Evolutionary conservation across 2,888 invertebrate species (phyloP).

Genomic region (Plusia festucae): DNA sequence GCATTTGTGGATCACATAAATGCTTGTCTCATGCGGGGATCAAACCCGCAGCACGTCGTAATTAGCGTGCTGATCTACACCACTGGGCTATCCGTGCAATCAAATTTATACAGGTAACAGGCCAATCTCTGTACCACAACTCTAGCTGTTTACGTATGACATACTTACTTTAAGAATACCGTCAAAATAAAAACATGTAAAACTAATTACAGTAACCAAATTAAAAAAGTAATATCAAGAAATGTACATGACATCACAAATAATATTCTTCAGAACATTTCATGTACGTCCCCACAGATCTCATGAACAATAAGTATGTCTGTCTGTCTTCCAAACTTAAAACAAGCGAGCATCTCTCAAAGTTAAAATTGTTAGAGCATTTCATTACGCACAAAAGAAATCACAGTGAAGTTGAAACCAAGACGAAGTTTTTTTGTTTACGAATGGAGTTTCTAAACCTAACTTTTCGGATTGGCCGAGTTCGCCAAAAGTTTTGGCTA

Average conservation of each 20-base stretch:
- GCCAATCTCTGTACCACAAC: no score
- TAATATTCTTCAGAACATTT: constrained; percentile 11
- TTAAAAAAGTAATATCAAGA: background rate
- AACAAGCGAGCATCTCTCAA: constrained; percentile 4
- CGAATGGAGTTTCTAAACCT: constrained; percentile 20
- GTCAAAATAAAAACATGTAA: background rate
- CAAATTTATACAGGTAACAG: no score
- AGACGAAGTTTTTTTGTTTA: constrained; percentile 35
- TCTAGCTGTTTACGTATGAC: no score
- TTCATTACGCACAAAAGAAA: constrained; percentile 48
- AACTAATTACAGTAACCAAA: background rate
- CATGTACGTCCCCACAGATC: background rate
- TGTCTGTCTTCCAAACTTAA: constrained; percentile 19
- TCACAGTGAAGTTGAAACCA: constrained; percentile 16
- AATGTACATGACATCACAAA: constrained; percentile 2
- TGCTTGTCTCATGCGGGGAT: no score
- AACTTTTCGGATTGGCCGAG: constrained; percentile 41
- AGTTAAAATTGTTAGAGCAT: constrained; percentile 42
- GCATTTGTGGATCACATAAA: no score
- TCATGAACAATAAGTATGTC: constrained; percentile 13
- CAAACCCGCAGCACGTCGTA: no score
- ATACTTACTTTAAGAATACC: no score
- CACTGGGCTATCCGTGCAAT: no score
- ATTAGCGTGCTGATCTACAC: no score
- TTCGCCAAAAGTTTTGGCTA: constrained; percentile 26